Evolutionary conservation across 2,797 vertebrate genomes (phyloP), one percentile per base, ranked within the genome.

Genomic region (Lagodon rhomboides): DNA sequence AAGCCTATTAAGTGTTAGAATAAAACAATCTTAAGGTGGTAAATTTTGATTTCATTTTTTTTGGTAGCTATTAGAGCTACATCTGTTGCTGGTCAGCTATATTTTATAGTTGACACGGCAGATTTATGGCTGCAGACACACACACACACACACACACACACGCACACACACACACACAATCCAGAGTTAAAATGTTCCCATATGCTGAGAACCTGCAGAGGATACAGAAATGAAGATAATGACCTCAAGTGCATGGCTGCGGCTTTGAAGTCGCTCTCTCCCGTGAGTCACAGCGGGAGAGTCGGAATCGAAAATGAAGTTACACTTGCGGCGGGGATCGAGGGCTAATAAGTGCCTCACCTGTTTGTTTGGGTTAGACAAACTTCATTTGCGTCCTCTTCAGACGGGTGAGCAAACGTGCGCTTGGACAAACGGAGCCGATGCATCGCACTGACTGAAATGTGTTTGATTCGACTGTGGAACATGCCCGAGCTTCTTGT

Each of bases 91-190:
- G 92, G 90, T 94, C 92, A 93, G 90, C 79, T 90, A 87, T 94
- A 92, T 94, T 94, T 95, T 94, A 95, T 94, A 92, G 94, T 93
- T 94, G 94, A 95, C 94, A 94, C 89, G 91, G 88, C 91, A 94
- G 94, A 95, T 95, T 94, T 96, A 95, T 93, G 90, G 88, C 89
- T 86, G 77, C 71, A 84, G 70, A 90, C 75, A 54, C 43, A 69
- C 72, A 68, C 41, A 62, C 75, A 51, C 59, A 56, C 47, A 60
- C 71, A 68, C 60, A 62, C 25, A 75, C 15, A 30, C 17, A 51
- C 54, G 49, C 53, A 55, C 59, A 82, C 50, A 83, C 44, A 55
- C 43, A 68, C 41, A 59, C 10, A 82, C 83, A 88, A 85, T 85
- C 81, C 72, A 75, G 69, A 88, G 88, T 90, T 91, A 95, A 95